A percentile compares a stretch with the other conserved stretches of the same genome.
Evolutionary conservation across 2,113 vertebrate species (phyloP).

Genomic region (Sminthopsis crassicaudata): DNA sequence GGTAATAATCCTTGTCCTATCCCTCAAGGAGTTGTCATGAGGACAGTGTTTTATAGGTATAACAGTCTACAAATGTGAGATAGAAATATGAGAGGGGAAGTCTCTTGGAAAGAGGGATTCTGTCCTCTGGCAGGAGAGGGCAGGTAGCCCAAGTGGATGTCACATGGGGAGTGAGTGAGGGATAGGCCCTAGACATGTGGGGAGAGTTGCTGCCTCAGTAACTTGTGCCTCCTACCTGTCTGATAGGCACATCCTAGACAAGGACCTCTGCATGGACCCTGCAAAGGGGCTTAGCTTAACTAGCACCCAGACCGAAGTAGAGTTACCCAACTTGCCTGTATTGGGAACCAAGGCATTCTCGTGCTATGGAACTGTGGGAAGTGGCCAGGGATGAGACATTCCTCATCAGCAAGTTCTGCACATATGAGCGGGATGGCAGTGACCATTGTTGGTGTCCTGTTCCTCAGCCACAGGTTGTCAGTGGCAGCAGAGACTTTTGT

Average conservation of each 20-base stretch:
- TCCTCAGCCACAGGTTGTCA: slow-evolving; percentile 85
- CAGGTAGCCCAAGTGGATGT: not conserved
- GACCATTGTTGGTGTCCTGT: slow-evolving; percentile 86
- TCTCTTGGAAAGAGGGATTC: slow-evolving; percentile 63
- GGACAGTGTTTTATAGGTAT: not conserved
- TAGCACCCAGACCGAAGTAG: slow-evolving; percentile 95
- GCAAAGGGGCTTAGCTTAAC: slow-evolving; percentile 94
- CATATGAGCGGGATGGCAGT: slow-evolving; percentile 94
- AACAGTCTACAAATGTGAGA: not conserved
- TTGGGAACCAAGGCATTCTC: slow-evolving; percentile 89
- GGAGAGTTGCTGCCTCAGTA: slow-evolving; percentile 67
- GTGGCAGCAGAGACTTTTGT: slow-evolving; percentile 92
- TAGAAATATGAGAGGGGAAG: not conserved
- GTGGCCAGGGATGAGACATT: slow-evolving; percentile 93
- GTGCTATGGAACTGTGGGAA: slow-evolving; percentile 97
- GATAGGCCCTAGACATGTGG: slow-evolving; percentile 61
- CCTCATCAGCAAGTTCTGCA: slow-evolving; percentile 94
- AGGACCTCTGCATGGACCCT: slow-evolving; percentile 90
- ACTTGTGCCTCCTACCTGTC: slow-evolving; percentile 81
- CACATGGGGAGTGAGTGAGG: slow-evolving; percentile 9
- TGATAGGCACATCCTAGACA: slow-evolving; percentile 92
- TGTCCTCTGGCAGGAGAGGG: not conserved
- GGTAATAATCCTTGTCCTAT: not conserved
- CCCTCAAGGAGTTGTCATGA: not conserved
- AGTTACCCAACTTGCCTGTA: slow-evolving; percentile 91